Percentiles rank a stretch among this genome's conserved stretches.
Conservation (phyloP, 2,113 vertebrate genomes). For the Thalassoma bifasciatum region DNA sequence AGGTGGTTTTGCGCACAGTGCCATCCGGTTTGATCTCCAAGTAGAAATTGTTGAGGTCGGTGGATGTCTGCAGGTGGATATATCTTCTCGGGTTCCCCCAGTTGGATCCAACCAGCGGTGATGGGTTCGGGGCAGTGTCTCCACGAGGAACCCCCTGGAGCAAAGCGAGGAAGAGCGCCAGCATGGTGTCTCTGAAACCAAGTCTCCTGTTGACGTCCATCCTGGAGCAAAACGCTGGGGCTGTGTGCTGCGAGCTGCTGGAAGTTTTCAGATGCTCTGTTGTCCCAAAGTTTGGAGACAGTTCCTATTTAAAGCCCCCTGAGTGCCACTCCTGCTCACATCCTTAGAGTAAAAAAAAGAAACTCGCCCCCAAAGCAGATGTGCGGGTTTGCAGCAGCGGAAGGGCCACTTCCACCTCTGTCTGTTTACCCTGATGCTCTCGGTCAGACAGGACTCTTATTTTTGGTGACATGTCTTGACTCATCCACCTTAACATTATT, state of each 20-base stretch:
- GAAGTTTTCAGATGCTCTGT: conserved; percentile 66
- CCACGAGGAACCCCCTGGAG: conserved; percentile 73
- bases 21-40: conserved; percentile 91
- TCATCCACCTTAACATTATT: conserved; percentile 54
- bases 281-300: conserved; percentile 65
- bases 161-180: conserved; percentile 73
- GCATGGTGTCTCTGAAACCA: conserved; percentile 66
- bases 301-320: conserved; percentile 83
- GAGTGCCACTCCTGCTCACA: conserved; percentile 81
- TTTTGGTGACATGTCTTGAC: conserved; percentile 61
- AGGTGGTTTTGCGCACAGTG: conserved; percentile 84
- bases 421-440: conserved; percentile 66
- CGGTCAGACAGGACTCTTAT: conserved; percentile 66
- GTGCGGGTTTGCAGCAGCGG: conserved; percentile 78
- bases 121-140: conserved; percentile 71
- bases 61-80: conserved; percentile 86
- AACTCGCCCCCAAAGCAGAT: conserved; percentile 83
- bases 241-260: conserved; percentile 50
- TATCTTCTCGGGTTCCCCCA: conserved; percentile 88
- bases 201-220: conserved; percentile 64
- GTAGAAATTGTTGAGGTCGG: conserved; percentile 89
- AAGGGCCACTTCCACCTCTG: conserved; percentile 81
- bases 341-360: conserved; percentile 65
- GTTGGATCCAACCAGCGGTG: conserved; percentile 85
- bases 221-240: conserved; percentile 30